Base-by-base conservation (phyloP, 2,888 invertebrate genomes). In the Melipona bicolor region DNA sequence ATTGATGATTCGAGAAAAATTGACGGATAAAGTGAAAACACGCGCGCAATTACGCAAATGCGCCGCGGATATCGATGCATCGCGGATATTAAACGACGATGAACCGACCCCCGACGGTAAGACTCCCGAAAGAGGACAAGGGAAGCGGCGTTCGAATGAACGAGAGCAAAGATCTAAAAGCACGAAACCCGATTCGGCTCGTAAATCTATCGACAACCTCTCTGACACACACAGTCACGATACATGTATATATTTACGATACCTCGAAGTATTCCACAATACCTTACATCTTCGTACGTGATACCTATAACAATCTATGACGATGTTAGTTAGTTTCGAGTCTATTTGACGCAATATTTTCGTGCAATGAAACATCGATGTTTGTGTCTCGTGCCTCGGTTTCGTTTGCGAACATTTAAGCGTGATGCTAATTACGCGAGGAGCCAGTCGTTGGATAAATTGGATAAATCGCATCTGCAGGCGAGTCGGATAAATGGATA, bases 401-500 rank as follows among this genome's bases (percentile, higher is more conserved):
- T 72, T 36, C 61, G n/a, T 27, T 24, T 36, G 24, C 72, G 43
- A 4, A 2, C n/a, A 36, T 24, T 67, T 50, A 50, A 49, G 24
- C 49, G 27, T 52, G 21, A 19, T 27, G 50, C 21, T 49, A 15
- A 54, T 69, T 54, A 32, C 69, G 69, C 36, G 69, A n/a, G 4
- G 50, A 27, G 24, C 54, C 50, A 61, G 67, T 86, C 77, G 87
- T 90, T 91, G 75, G 88, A 90, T 85, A 89, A 89, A 88, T 90
- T 91, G 75, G 88, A 90, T 85, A 89, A 89, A 88, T 86, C 83
- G 85, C 89, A 72, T 83, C 78, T 78, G 82, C 77, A 74, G 79
- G 85, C 78, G 65, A 79, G 50, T 81, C 80, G 89, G 85, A 91
- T 91, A 92, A 92, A 93, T 90, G 88, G 90, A 90, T 90, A 87